phyloP scores from a whole-genome alignment of 2,888 invertebrate genomes.

The Actias luna region DNA sequence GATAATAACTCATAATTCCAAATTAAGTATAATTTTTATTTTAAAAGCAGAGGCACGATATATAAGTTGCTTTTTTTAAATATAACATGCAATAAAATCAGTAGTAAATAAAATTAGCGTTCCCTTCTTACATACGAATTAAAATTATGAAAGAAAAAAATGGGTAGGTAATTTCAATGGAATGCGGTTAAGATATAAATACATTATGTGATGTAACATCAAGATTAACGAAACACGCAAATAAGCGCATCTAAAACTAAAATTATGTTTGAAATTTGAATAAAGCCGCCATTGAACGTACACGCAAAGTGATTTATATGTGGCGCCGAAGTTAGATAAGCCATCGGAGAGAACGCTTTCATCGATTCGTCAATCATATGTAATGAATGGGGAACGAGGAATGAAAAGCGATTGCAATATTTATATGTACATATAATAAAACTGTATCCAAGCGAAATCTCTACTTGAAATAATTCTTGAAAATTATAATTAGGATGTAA shows the following conservation, averaged over 20 bases:
- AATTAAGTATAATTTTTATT: no score
- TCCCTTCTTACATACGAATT: no score
- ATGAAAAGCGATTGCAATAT: not conserved
- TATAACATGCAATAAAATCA: no score
- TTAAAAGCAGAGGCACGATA: no score
- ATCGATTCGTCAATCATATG: slow-evolving; percentile 4
- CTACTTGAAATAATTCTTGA: no score
- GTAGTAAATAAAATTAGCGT: no score
- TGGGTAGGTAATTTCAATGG: not conserved
- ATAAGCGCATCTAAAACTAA: slow-evolving; percentile 1
- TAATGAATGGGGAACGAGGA: not conserved
- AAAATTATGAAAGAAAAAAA: not conserved
- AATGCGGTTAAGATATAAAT: not conserved
- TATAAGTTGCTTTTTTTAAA: no score
- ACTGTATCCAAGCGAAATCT: no score
- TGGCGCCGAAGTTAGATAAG: slow-evolving; percentile 17
- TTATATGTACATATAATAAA: no score
- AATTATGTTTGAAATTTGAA: slow-evolving; percentile 28
- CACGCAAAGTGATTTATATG: slow-evolving; percentile 23
- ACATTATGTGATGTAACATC: not conserved
- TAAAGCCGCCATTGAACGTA: slow-evolving; percentile 14
- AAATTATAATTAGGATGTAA: no score
- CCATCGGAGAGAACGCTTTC: slow-evolving; percentile 14
- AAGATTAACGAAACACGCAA: not conserved
- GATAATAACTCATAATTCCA: no score